Base-by-base conservation (phyloP, 2,888 invertebrate genomes). In the Nineta flava region DNA sequence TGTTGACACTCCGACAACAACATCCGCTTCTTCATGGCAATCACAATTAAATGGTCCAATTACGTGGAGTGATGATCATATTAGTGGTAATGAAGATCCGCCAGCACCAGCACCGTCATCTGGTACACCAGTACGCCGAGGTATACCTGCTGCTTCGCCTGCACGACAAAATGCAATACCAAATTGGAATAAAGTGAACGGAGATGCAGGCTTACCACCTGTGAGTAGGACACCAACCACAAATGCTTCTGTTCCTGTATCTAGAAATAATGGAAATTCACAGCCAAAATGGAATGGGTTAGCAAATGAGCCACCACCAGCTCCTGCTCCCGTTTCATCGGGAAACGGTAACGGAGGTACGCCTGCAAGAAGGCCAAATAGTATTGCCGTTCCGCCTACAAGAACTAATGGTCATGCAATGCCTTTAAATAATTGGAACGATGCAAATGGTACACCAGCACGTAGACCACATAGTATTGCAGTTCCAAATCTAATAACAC, bases 381-480 rank as follows among this genome's bases (percentile, higher is more conserved):
- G 38, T n/a, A 38, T 38, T 38, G 38, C 38, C 4, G 38, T 38
- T 12, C 26, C 26, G 7, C 38, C 38, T 38, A 5, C 38, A n/a
- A 38, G 38, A 38, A 38, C 15, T 5, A 38, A 38, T 15, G 19
- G 46, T 10, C 31, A 31, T 6, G 32, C 19, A 9, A 9, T 19
- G 21, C 16, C 13, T 2, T 40, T 40, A 40, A 40, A 40, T 13
- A 21, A 43, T 16, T 19, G 43, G 16, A 16, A 21, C 9, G 21
- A 19, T 16, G 3, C 10, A 4, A 32, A 32, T 6, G 13, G 15
- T 6, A 49, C 55, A 17, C 53, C 53, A 13, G 55, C 55, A 9
- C 50, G 55, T 34, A 51, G 56, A 34, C 55, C 56, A 21, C 56
- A 56, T 32, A 53, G 54, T 9, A 54, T 54, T 19, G 53, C 54